Conservation (phyloP, 2,797 vertebrate species). For the Anabacerthia variegaticeps region DNA sequence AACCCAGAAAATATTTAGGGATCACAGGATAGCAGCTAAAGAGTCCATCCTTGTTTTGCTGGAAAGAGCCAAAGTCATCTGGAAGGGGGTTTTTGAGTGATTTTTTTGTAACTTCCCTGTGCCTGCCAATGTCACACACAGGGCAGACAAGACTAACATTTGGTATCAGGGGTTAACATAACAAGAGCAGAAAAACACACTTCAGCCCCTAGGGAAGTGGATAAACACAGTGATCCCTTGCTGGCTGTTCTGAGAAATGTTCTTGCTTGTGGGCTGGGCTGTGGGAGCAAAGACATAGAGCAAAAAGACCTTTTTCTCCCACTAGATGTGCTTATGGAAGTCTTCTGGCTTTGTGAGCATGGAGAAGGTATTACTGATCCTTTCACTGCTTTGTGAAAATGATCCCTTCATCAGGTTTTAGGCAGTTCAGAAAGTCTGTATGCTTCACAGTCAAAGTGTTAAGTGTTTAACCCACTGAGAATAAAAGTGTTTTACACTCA, state of each 20-base stretch:
- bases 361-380: neutral
- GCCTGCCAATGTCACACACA: neutral
- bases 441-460: neutral
- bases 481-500: neutral
- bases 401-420: neutral
- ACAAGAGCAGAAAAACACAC: neutral
- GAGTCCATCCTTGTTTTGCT: neutral
- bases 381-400: neutral
- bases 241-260: neutral
- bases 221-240: neutral
- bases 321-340: neutral
- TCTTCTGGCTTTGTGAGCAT: neutral
- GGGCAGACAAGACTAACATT: constrained; percentile 9
- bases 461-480: neutral
- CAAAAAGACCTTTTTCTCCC: neutral
- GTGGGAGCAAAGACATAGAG: neutral
- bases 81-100: neutral
- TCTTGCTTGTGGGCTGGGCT: neutral
- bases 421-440: neutral
- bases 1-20: neutral
- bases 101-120: neutral
- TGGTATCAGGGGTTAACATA: constrained; percentile 13
- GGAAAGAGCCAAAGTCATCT: neutral
- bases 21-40: neutral
- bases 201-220: neutral